Conservation (phyloP, 2,888 invertebrate genomes). For the Himalopsyche japonica region DNA sequence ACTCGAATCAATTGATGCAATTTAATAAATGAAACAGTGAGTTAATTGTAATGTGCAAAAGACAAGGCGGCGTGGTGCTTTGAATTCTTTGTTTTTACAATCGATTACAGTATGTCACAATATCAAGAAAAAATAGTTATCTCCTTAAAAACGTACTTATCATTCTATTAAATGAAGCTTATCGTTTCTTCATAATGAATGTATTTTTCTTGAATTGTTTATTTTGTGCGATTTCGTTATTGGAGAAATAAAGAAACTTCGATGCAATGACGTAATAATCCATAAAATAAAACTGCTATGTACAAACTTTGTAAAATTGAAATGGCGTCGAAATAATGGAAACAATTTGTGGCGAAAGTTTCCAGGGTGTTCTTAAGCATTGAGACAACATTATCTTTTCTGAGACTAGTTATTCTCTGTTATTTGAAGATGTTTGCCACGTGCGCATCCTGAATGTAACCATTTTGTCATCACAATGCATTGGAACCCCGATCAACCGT, state of each 20-base stretch:
- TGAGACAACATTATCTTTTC: too few species aligned
- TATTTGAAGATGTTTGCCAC: too few species aligned
- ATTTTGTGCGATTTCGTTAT: not conserved
- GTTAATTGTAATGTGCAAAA: not conserved
- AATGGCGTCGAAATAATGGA: too few species aligned
- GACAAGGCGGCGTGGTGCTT: not conserved
- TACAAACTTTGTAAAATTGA: too few species aligned
- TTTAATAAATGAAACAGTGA: too few species aligned
- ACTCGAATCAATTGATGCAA: too few species aligned
- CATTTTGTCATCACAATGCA: too few species aligned
- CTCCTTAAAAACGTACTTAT: not conserved
- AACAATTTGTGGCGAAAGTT: too few species aligned
- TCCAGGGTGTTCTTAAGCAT: too few species aligned
- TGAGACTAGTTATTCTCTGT: too few species aligned
- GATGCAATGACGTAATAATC: not conserved
- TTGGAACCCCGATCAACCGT: too few species aligned
- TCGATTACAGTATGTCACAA: not conserved
- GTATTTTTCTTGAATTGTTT: not conserved
- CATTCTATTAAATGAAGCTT: not conserved
- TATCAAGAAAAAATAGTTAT: not conserved
- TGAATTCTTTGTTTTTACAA: not conserved
- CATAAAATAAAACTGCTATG: not conserved
- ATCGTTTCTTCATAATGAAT: not conserved
- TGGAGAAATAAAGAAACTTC: not conserved
- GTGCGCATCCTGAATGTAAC: too few species aligned